Base-by-base conservation (phyloP, 2,797 vertebrate genomes). In the Gorsachius magnificus region DNA sequence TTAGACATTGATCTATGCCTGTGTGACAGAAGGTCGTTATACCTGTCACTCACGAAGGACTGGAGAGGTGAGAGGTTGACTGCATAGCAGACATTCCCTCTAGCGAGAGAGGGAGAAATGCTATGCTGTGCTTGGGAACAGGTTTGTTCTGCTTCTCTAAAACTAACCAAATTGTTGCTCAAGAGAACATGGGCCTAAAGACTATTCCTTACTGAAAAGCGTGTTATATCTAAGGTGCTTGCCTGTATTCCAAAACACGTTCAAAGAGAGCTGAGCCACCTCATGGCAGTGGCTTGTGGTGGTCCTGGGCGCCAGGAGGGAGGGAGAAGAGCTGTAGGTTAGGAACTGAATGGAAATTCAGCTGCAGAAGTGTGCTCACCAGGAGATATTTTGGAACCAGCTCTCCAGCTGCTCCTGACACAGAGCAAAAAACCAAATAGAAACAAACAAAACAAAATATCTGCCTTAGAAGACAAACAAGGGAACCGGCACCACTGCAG, bases 161-260 rank as follows among this genome's bases (percentile, higher is more conserved):
- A 63, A 5, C 41, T 65, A 61, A 70, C 13, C 54, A 69, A 69
- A 58, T 1, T 50, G 28, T 17, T 72, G 21, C 17, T 41, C 68
- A 70, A 56, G 63, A 14, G 18, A 80, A 13, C 3, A 2, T 5
- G 5, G 35, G 13, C 33, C 21, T 61, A 7, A 94, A 71, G 29
- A 46, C 26, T 64, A 11, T 4, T 86, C 51, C 57, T 68, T 17
- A 36, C 13, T 20, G 13, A 38, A 75, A 53, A 81, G 31, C 0
- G 0, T 31, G 19, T 9, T 46, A 25, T 10, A 13, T 7, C 21
- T 26, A 11, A 38, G 41, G 13, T 5, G 19, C 16, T 22, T 56
- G 29, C 12, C 79, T 11, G 46, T 72, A 21, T n/a, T 63, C 43
- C 71, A 87, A 68, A 79, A 71, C 1, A 1, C 1, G 11, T 29